Conservation (phyloP, 2,888 invertebrate genomes). For the Copidosoma aretas region DNA sequence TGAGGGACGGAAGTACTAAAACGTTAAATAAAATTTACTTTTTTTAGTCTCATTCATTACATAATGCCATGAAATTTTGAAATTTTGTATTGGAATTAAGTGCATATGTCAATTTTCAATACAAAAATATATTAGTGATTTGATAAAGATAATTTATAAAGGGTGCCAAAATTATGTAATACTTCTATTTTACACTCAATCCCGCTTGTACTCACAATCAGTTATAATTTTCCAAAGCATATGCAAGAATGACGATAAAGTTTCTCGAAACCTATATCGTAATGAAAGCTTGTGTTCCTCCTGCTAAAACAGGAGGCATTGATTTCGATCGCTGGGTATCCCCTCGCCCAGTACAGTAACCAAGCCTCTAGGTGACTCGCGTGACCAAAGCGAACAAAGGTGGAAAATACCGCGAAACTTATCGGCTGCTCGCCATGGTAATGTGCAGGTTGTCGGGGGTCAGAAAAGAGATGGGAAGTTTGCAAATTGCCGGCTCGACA, state of each 20-base stretch:
- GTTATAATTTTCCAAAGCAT: no score
- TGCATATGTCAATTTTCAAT: no score
- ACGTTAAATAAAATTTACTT: no score
- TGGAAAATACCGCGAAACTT: slow-evolving; percentile 35
- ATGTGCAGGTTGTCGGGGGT: neutral
- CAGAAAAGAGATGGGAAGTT: slow-evolving; percentile 11
- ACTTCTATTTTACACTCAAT: no score
- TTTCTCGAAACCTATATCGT: slow-evolving; percentile 10
- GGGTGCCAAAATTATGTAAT: no score
- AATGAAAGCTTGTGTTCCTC: slow-evolving; percentile 30
- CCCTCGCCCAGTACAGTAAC: neutral
- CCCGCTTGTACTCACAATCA: no score
- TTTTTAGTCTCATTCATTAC: no score
- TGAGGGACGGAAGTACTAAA: no score
- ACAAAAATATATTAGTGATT: no score
- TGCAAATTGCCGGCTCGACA: slow-evolving; percentile 32
- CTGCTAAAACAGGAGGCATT: slow-evolving; percentile 21
- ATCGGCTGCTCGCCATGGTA: slow-evolving; percentile 9
- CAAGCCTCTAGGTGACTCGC: slow-evolving; percentile 30
- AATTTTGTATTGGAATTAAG: no score
- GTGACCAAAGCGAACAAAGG: slow-evolving; percentile 29
- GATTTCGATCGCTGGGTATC: slow-evolving; percentile 15
- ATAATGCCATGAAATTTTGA: no score
- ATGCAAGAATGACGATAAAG: neutral
- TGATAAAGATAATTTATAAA: no score